Percentiles rank a stretch among this genome's conserved stretches.
phyloP scores from a whole-genome alignment of 2,797 vertebrate genomes.

The Gymnothorax reevesii region DNA sequence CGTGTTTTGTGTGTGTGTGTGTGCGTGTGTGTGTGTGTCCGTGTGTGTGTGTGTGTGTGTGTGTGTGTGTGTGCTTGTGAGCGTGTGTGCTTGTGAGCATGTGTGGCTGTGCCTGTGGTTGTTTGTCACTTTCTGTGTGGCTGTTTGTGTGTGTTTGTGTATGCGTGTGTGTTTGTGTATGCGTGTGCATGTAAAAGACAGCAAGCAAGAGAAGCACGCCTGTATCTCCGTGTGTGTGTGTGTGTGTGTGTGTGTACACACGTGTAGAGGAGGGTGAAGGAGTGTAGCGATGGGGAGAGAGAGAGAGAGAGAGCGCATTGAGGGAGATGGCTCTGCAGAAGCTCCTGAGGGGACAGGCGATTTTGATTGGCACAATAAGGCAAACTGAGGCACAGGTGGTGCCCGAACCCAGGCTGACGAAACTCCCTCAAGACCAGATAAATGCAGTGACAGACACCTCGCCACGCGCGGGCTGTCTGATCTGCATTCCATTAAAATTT shows the following conservation, averaged over 20 bases:
- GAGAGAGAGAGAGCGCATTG: constrained; percentile 26
- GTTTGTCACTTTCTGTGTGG: constrained; percentile 37
- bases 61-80: constrained; percentile 48
- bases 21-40: constrained; percentile 43
- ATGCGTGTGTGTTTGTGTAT: constrained; percentile 43
- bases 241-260: constrained; percentile 45
- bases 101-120: constrained; percentile 4
- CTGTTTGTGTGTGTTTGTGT: constrained; percentile 43
- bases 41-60: not conserved
- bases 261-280: constrained; percentile 43
- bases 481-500: constrained; percentile 67
- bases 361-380: constrained; percentile 67
- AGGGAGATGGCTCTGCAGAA: constrained; percentile 42
- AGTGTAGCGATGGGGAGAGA: not conserved
- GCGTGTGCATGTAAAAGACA: constrained; percentile 39
- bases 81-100: constrained; percentile 24
- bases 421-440: constrained; percentile 61
- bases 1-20: constrained; percentile 43
- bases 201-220: constrained; percentile 34
- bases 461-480: constrained; percentile 52
- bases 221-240: constrained; percentile 29
- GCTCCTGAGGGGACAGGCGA: constrained; percentile 53
- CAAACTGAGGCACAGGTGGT: constrained; percentile 57
- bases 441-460: constrained; percentile 58
- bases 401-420: constrained; percentile 56